A percentile compares a stretch with the other conserved stretches of the same genome.
Conservation (phyloP, 2,888 invertebrate species). For the Phlogophora meticulosa region DNA sequence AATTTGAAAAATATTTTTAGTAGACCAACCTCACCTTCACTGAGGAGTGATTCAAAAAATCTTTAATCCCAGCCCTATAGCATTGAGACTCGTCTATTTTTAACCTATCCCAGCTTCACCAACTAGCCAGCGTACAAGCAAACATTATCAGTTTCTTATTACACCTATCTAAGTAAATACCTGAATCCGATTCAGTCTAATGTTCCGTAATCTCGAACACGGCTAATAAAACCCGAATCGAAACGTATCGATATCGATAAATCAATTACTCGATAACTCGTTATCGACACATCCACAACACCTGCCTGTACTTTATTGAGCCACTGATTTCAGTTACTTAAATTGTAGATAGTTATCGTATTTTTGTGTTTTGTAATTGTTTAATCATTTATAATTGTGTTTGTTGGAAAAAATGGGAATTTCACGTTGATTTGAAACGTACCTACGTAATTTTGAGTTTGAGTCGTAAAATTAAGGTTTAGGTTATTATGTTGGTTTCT, state of each 20-base stretch:
- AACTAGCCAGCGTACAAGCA: background rate
- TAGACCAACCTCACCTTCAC: no score
- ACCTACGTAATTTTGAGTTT: background rate
- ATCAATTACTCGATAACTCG: constrained; percentile 77
- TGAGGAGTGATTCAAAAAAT: no score
- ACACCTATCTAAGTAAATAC: constrained; percentile 54
- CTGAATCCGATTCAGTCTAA: constrained; percentile 57
- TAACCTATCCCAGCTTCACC: background rate
- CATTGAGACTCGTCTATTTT: constrained; percentile 18
- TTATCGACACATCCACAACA: constrained; percentile 78
- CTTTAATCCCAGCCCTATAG: background rate
- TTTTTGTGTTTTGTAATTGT: constrained; percentile 57
- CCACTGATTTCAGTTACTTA: constrained; percentile 55
- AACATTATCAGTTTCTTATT: constrained; percentile 49
- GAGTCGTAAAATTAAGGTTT: constrained; percentile 11
- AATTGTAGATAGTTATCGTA: constrained; percentile 61
- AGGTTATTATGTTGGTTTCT: background rate
- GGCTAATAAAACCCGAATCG: constrained; percentile 72
- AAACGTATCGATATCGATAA: constrained; percentile 68
- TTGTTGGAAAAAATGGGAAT: constrained; percentile 13
- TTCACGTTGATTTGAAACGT: constrained; percentile 18
- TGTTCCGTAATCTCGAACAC: constrained; percentile 64
- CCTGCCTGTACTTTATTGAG: constrained; percentile 68
- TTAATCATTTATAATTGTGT: constrained; percentile 59
- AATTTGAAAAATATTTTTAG: no score